Evolutionary conservation across 2,797 vertebrate genomes (phyloP).

Genomic region (Acrossocheilus wenchowensis): DNA sequence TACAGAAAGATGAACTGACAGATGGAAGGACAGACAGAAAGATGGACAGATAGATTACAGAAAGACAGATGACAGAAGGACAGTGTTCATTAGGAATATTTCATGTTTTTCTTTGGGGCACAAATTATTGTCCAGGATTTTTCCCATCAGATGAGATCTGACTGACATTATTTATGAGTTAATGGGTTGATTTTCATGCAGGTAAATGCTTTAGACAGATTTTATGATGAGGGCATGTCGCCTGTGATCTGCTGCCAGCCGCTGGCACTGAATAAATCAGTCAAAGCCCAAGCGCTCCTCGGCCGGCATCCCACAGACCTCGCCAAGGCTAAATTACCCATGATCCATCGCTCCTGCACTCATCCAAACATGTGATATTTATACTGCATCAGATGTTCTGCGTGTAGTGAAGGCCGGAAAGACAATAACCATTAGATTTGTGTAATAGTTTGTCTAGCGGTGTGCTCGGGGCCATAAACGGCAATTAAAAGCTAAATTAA

Average conservation of each 20-base stretch:
- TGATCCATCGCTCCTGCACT: conserved; percentile 38
- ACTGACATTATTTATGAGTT: not conserved
- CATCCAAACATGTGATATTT: conserved; percentile 41
- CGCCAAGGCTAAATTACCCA: conserved; percentile 32
- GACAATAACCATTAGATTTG: conserved; percentile 72
- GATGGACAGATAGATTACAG: not conserved
- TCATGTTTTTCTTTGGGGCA: not conserved
- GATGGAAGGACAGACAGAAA: too few species aligned
- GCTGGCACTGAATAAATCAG: conserved; percentile 4
- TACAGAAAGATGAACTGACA: not conserved
- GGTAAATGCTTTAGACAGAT: conserved; percentile 5
- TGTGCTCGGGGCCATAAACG: conserved; percentile 71
- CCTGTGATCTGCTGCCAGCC: not conserved
- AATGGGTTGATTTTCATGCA: conserved; percentile 19
- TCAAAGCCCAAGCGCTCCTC: not conserved
- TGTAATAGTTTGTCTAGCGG: conserved; percentile 74
- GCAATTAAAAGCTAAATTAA: conserved; percentile 80
- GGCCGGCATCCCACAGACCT: conserved; percentile 20
- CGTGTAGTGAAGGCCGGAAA: conserved; percentile 57
- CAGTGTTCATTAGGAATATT: not conserved
- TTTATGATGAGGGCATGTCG: not conserved
- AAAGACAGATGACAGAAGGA: not conserved
- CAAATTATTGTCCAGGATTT: not conserved
- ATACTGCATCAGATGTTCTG: conserved; percentile 56
- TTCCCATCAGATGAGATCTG: not conserved